phyloP scores from a whole-genome alignment of 2,113 vertebrate genomes.

The Nothoprocta pentlandii region DNA sequence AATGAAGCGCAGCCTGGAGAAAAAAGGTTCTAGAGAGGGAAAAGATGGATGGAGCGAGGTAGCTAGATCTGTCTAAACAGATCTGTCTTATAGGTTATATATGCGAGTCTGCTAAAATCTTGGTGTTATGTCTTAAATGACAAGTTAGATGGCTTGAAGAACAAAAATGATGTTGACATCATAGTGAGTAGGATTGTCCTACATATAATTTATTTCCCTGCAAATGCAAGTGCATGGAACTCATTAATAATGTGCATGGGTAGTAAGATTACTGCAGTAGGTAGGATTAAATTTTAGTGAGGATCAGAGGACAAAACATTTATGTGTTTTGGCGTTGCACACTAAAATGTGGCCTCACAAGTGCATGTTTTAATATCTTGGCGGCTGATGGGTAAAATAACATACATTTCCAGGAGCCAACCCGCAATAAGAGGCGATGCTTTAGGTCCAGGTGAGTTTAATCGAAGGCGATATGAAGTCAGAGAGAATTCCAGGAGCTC shows the following conservation, averaged over 20 bases:
- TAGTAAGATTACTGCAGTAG: neutral
- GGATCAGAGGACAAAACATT: neutral
- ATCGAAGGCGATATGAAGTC: neutral
- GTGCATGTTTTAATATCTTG: neutral
- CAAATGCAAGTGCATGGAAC: fast-evolving
- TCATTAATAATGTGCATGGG: neutral
- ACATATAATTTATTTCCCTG: neutral
- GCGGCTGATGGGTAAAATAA: neutral
- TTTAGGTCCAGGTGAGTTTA: neutral
- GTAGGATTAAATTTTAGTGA: neutral
- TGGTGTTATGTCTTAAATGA: neutral
- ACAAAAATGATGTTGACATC: neutral
- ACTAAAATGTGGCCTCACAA: neutral
- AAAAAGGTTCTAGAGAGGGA: fast-evolving
- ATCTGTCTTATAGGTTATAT: neutral
- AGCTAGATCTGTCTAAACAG: neutral
- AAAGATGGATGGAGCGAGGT: neutral
- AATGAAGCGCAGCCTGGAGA: neutral
- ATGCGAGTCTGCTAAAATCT: neutral
- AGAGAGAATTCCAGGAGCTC: neutral
- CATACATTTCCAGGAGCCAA: neutral
- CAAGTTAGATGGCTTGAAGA: neutral
- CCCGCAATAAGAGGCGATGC: neutral
- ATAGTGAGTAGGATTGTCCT: neutral
- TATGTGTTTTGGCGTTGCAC: too few species aligned